These are phyloP conservation scores for Trachelus tabidus DNA, from an alignment of 2,888 invertebrate species.

Conservation along the genomic window DNA sequence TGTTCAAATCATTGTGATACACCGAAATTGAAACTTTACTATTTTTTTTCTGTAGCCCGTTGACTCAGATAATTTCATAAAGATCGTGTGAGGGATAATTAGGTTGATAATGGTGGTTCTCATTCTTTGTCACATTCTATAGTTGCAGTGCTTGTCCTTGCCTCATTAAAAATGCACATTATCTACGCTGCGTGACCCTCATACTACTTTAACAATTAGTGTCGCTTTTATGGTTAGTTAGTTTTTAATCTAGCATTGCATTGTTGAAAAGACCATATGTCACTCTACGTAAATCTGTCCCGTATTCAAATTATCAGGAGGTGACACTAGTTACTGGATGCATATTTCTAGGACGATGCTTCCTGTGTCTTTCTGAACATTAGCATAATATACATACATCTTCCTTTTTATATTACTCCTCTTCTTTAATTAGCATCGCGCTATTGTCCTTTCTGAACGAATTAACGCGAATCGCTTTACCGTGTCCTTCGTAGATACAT, in stretches of 20 bases:
- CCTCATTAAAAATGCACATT: background rate
- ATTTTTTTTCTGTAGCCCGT: background rate
- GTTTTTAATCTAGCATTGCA: background rate
- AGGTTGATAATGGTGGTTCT: background rate
- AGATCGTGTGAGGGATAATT: background rate
- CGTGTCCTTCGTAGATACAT: background rate
- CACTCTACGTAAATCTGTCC: background rate
- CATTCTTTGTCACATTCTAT: background rate
- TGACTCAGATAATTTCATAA: background rate
- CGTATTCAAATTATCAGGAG: background rate
- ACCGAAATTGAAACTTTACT: background rate
- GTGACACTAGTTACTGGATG: background rate
- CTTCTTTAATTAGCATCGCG: background rate
- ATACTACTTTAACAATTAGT: background rate
- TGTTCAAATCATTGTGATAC: background rate
- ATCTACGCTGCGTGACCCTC: background rate
- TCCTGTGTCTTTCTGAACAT: background rate
- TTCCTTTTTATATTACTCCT: background rate
- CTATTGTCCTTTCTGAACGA: background rate
- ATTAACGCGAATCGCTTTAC: background rate
- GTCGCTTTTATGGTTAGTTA: background rate
- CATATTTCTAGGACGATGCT: too few species aligned
- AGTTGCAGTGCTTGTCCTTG: background rate
- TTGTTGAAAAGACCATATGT: background rate
- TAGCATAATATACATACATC: background rate